Conservation (phyloP, 2,797 vertebrate species). For the Carcharodon carcharias region DNA sequence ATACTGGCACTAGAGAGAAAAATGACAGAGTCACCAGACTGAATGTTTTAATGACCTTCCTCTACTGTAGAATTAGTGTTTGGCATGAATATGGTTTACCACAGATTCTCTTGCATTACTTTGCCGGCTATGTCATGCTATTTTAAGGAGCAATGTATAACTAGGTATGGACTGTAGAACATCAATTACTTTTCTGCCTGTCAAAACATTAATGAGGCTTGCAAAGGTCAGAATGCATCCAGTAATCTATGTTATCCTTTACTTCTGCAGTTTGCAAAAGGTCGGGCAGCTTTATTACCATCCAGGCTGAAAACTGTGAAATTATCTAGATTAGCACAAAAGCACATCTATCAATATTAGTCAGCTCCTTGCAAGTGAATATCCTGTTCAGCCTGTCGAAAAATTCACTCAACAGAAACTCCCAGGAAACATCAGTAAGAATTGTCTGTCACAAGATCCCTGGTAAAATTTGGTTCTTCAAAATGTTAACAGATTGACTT, state of each 20-base stretch:
- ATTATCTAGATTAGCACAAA: background rate
- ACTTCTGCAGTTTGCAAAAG: constrained; percentile 1
- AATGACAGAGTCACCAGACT: background rate
- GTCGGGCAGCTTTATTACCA: background rate
- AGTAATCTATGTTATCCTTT: background rate
- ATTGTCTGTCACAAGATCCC: background rate
- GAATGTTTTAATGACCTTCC: background rate
- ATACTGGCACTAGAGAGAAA: background rate
- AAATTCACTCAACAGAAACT: background rate
- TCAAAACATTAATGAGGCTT: constrained; percentile 7
- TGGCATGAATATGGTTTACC: background rate
- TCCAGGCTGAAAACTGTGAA: background rate
- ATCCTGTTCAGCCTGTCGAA: background rate
- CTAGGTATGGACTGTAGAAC: background rate
- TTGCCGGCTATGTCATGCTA: background rate
- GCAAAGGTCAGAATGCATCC: constrained; percentile 24
- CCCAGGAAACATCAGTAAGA: background rate
- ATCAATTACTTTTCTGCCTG: constrained; percentile 10
- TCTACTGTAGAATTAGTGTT: background rate
- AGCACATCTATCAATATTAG: background rate
- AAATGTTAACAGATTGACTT: background rate
- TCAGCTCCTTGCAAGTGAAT: background rate
- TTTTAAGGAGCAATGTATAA: background rate
- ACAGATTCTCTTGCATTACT: background rate
- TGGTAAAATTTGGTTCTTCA: background rate